These are phyloP conservation scores for Lanistes nyassanus DNA, from an alignment of 1,140 invertebrate species.

Conservation along the genomic window DNA sequence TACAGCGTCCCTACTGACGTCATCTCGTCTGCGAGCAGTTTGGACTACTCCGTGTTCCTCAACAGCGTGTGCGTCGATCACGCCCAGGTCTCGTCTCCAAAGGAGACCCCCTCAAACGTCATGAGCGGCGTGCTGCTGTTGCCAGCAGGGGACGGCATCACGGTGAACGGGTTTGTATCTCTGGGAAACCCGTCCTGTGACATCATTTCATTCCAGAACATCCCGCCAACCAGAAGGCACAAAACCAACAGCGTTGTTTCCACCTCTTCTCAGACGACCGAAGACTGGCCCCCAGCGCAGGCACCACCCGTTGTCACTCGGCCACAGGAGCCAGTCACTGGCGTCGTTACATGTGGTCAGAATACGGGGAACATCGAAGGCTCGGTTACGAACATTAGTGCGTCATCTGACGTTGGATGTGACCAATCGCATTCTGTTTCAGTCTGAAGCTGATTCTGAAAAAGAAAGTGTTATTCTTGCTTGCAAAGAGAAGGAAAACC, in stretches of 20 bases:
- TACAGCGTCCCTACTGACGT: slow-evolving; percentile 19
- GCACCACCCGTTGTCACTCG: no score
- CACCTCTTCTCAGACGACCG: no score
- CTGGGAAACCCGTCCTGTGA: background rate
- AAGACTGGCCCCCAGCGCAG: no score
- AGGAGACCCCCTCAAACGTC: background rate
- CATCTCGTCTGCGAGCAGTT: background rate
- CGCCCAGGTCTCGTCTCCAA: background rate
- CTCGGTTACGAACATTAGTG: no score
- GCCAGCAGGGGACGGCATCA: background rate
- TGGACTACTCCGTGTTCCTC: background rate
- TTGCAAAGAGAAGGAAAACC: no score
- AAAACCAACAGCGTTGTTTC: background rate
- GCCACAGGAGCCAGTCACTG: no score
- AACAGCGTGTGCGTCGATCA: background rate
- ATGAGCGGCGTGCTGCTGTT: background rate
- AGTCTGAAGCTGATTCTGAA: no score
- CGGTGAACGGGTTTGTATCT: background rate
- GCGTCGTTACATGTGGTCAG: no score
- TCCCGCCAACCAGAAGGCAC: background rate
- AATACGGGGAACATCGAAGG: no score
- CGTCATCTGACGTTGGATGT: no score
- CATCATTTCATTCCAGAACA: background rate
- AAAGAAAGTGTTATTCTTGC: no score
- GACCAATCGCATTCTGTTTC: no score